Evolutionary conservation across 2,888 invertebrate species (phyloP).

Genomic region (Pyrgus malvae): DNA sequence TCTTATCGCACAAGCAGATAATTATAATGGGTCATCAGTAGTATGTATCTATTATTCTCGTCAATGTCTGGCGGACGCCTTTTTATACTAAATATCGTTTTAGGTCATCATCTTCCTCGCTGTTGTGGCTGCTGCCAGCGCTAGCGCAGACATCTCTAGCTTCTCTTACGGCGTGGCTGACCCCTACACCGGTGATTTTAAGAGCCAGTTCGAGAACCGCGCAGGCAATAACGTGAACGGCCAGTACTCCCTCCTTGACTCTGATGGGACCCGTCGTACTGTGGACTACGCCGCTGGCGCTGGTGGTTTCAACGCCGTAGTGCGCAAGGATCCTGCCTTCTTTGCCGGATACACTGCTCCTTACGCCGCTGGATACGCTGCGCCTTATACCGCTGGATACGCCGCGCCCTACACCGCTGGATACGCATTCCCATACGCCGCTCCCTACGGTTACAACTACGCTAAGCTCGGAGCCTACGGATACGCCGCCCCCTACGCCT

Average conservation of each 20-base stretch:
- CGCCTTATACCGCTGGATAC: conserved; percentile 47
- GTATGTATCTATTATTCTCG: too few species aligned
- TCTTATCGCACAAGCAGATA: too few species aligned
- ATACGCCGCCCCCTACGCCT: conserved; percentile 8
- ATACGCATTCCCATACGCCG: conserved; percentile 35
- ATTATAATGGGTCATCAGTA: too few species aligned
- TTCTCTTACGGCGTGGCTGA: too few species aligned
- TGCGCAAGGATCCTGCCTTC: too few species aligned
- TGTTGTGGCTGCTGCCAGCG: conserved; percentile 47
- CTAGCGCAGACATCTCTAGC: conserved; percentile 58
- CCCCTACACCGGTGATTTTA: conserved; percentile 79
- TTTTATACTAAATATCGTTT: too few species aligned
- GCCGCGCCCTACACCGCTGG: conserved; percentile 48
- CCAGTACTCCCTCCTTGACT: too few species aligned
- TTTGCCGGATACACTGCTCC: conserved; percentile 81
- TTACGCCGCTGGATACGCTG: conserved; percentile 46
- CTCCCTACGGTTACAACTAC: conserved; percentile 47
- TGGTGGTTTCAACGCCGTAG: too few species aligned
- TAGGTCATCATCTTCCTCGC: conserved; percentile 48
- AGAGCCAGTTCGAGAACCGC: conserved; percentile 77
- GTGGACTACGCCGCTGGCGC: too few species aligned
- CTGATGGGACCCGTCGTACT: too few species aligned
- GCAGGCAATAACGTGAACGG: too few species aligned
- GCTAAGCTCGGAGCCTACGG: background rate
- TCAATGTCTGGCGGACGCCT: too few species aligned